Base-by-base conservation (phyloP, 2,113 vertebrate genomes). In the Spermophilus dauricus region DNA sequence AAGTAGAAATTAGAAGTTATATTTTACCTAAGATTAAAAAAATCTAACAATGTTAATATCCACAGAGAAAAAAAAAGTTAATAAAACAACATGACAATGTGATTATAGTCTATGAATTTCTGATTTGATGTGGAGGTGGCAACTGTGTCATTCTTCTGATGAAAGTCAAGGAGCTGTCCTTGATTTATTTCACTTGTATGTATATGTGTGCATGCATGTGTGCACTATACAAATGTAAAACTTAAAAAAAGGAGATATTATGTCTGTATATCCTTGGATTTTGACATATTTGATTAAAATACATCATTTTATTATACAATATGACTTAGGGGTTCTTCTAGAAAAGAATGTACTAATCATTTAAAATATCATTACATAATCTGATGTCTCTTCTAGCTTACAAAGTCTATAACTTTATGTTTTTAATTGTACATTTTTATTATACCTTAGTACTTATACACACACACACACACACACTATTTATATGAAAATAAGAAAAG, bases 71-170 rank as follows among this genome's bases (percentile, higher is more conserved):
- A n/a, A n/a, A 56, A 88, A 80, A 91, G 70, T 88, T 67, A 92
- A 85, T 85, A 81, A 94, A 94, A 89, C 9, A 8, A 70, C 67
- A 63, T 34, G 67, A 34, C 18, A 76, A 45, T 89, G 51, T 89
- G 56, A 75, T 53, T 75, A 28, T 37, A 75, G 28, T 61, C 34
- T 39, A 61, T 53, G 48, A 48, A 75, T 75, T 45, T 11, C 24
- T 76, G 63, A 76, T 77, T 17, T 77, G 20, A 70, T 65, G 10
- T 30, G 51, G 12, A 70, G n/a, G 32, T 28, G 42, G 45, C 69
- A 45, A 8, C 45, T 73, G 37, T 28, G n/a, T 61, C 65, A 48
- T 18, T 91, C 69, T 61, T 22, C 70, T 95, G 11, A 2, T 45
- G 48, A 13, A 48, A 13, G 48, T 51, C 48, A 51, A 51, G 37